A percentile compares a stretch with the other conserved stretches of the same genome.
Conservation (phyloP, 2,888 invertebrate species). For the Protodeltote pygarga region DNA sequence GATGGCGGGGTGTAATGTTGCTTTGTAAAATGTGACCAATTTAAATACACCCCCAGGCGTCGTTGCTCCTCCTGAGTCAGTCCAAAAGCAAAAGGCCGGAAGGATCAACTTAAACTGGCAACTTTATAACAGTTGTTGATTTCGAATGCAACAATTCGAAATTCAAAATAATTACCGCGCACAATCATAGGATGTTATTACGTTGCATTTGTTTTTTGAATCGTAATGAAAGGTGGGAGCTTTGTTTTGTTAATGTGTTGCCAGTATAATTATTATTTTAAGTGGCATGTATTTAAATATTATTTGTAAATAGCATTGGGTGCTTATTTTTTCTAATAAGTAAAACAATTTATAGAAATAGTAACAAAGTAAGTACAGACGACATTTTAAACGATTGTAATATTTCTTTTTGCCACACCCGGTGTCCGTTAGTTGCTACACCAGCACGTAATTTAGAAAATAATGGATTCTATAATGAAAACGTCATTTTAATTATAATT, state of each 20-base stretch:
- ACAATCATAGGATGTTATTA: slow-evolving; percentile 68
- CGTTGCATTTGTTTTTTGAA: slow-evolving; percentile 70
- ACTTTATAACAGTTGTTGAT: slow-evolving; percentile 74
- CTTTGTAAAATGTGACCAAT: slow-evolving; percentile 68
- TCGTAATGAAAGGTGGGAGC: slow-evolving; percentile 59
- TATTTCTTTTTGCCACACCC: slow-evolving; percentile 35
- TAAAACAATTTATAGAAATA: too few relatives aligned
- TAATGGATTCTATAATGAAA: slow-evolving; percentile 66
- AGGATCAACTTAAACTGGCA: slow-evolving; percentile 56
- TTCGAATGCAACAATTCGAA: slow-evolving; percentile 67
- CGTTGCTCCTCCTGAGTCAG: slow-evolving; percentile 47
- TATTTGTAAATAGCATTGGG: slow-evolving; percentile 3
- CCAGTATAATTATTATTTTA: slow-evolving; percentile 59
- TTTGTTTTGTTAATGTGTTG: slow-evolving; percentile 55
- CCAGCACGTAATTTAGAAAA: slow-evolving; percentile 49
- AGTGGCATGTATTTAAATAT: slow-evolving; percentile 29
- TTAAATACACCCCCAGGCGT: slow-evolving; percentile 58
- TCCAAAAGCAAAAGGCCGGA: slow-evolving; percentile 42
- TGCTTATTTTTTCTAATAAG: slow-evolving; percentile 19
- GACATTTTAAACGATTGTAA: slow-evolving; percentile 18
- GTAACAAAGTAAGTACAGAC: slow-evolving; percentile 6
- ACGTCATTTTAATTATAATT: slow-evolving; percentile 73
- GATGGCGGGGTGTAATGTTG: slow-evolving; percentile 63
- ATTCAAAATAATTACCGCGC: slow-evolving; percentile 68
- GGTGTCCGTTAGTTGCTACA: slow-evolving; percentile 21